phyloP scores from a whole-genome alignment of 2,888 invertebrate genomes.

The Sinopyrophorus schimmeli region DNA sequence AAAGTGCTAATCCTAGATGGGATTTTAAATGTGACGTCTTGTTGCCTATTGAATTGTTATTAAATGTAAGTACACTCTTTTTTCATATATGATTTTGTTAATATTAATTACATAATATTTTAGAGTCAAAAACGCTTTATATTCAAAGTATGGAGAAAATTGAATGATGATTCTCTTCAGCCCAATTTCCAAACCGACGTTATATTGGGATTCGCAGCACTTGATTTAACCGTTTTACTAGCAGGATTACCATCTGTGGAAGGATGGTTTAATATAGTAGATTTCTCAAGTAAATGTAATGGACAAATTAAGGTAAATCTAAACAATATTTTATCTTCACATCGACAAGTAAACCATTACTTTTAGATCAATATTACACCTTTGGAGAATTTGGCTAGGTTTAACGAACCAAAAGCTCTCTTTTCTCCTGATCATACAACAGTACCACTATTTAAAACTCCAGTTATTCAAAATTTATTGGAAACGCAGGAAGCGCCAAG shows the following conservation, averaged over 20 bases:
- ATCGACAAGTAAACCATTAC: not conserved
- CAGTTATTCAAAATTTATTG: not conserved
- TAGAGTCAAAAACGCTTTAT: slow-evolving; percentile 63
- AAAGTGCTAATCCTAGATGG: slow-evolving; percentile 61
- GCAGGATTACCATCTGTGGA: slow-evolving; percentile 59
- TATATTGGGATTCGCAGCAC: slow-evolving; percentile 63
- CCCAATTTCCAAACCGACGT: slow-evolving; percentile 62
- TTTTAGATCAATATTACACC: slow-evolving; percentile 59
- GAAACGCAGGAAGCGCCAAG: slow-evolving; percentile 39
- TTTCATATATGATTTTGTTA: slow-evolving; percentile 27
- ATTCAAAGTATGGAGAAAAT: slow-evolving; percentile 65
- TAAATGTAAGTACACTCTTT: slow-evolving; percentile 56
- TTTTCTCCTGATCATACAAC: not conserved
- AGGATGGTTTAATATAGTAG: slow-evolving; percentile 69
- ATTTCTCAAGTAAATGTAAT: slow-evolving; percentile 61
- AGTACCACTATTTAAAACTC: not conserved
- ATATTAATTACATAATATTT: too few species aligned
- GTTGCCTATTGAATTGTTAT: slow-evolving; percentile 57
- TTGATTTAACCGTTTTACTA: slow-evolving; percentile 61
- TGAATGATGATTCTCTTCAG: slow-evolving; percentile 53
- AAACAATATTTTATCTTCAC: not conserved
- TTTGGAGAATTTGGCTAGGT: slow-evolving; percentile 55
- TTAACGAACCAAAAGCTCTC: slow-evolving; percentile 19
- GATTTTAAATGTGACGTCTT: slow-evolving; percentile 58
- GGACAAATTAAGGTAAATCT: slow-evolving; percentile 63